Conservation (phyloP, 2,888 invertebrate species). For the Diarsia dahlii region DNA sequence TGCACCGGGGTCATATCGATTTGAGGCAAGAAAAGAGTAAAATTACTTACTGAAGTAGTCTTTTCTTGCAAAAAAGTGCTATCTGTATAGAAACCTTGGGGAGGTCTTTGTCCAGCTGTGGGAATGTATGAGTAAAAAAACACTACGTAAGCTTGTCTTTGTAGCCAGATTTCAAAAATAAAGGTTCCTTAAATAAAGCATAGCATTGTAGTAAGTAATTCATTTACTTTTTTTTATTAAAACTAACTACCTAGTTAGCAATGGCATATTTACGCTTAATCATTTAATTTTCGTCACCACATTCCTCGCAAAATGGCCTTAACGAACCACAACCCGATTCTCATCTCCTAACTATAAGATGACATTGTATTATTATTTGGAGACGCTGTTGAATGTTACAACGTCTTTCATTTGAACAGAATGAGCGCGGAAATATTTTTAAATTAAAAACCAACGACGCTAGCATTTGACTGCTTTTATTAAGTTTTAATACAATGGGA, state of each 20-base stretch:
- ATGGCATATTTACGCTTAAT: neutral
- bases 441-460: constrained; percentile 23
- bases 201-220: neutral
- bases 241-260: neutral
- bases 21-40: neutral
- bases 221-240: neutral
- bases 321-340: constrained; percentile 30
- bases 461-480: constrained; percentile 34
- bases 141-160: neutral
- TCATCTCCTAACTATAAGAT: constrained; percentile 10
- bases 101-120: neutral
- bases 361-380: constrained; percentile 18
- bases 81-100: too few relatives aligned
- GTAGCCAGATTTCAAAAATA: too few relatives aligned
- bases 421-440: constrained; percentile 10
- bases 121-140: neutral
- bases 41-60: neutral
- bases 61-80: neutral
- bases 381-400: neutral
- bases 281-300: constrained; percentile 5
- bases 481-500: constrained; percentile 35
- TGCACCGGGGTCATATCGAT: neutral
- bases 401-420: constrained; percentile 7
- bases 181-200: neutral
- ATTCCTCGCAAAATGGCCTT: constrained; percentile 34